Evolutionary conservation across 2,113 vertebrate species (phyloP).

Genomic region (Bagarius yarrelli): DNA sequence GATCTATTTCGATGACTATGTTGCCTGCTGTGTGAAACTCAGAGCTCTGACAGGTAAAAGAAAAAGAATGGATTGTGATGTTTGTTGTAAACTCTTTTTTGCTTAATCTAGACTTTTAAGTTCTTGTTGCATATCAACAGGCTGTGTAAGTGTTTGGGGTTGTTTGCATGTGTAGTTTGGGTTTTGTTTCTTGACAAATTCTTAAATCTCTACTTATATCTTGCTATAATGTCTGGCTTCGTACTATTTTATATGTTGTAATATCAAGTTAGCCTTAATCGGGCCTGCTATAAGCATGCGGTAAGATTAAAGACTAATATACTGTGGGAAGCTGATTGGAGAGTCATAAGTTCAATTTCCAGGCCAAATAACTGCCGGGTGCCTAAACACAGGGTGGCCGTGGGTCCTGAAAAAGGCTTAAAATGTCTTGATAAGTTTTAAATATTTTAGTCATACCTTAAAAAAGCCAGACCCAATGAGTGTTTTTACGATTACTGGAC

Average conservation of each 20-base stretch:
- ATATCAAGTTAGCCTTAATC: background rate
- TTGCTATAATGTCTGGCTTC: background rate
- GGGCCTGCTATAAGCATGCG: background rate
- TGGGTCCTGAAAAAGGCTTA: too few relatives aligned
- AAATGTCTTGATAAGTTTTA: too few relatives aligned
- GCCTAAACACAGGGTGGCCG: too few relatives aligned
- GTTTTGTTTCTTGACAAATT: background rate
- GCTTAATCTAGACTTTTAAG: background rate
- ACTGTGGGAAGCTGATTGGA: too few relatives aligned
- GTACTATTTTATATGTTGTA: background rate
- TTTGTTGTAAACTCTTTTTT: background rate
- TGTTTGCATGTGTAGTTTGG: background rate
- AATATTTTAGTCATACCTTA: too few relatives aligned
- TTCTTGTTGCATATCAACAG: background rate
- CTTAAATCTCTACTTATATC: background rate
- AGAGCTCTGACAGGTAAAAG: slow-evolving; percentile 79
- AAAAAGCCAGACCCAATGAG: too few relatives aligned
- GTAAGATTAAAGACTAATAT: background rate
- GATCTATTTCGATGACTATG: slow-evolving; percentile 89
- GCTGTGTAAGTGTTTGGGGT: background rate
- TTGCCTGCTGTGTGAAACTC: slow-evolving; percentile 88
- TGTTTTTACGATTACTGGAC: too few relatives aligned
- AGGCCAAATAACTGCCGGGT: too few relatives aligned
- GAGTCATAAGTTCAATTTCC: too few relatives aligned
- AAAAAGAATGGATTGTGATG: background rate